Base-by-base conservation (phyloP, 2,113 vertebrate species). In the Tachuris rubrigastra region DNA sequence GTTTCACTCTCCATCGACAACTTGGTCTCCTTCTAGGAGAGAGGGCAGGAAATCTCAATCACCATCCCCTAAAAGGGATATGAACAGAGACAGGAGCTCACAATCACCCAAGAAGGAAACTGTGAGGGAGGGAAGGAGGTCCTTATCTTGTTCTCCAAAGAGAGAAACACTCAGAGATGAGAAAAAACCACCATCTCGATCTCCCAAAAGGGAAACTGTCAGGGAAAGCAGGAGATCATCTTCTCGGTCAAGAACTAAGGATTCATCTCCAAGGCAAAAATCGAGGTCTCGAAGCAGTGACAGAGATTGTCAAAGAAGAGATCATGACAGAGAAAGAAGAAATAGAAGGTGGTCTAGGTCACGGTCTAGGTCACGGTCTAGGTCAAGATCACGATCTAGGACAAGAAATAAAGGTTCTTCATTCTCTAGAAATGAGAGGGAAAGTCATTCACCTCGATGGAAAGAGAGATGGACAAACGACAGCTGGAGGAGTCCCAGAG, bases 1-100 rank as follows among this genome's bases (percentile, higher is more conserved):
- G 69, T 99, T 99, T 97, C 99, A 99, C 93, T 99, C 99, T 19
- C 98, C 99, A 10, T 98, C 99, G 5, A 99, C 98, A 79, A 99
- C 98, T 56, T 99, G 99, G 99, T 99, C 99, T 39, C 99, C 99
- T 27, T 98, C 98, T 86, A 97, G 92, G 63, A 97, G 90, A 39
- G 99, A 99, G 74, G 95, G 89, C 52, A 98, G 96, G 35, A 90
- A 96, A 24, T 98, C 98, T 81, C 98, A 79, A 8, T 98, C 98
- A 69, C 97, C 95, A 2, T 98, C 98, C 39, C 98, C 98, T 20
- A 97, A 98, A 97, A 98, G 95, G 75, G 98, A 99, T 9, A 71
- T 96, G 25, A 63, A 67, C 47, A 97, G 83, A 67, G 98, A 99
- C 7, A 95, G 86, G 37, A 78, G 94, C 33, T 98, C 98, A 44